Conservation (phyloP, 2,113 vertebrate genomes). For the Setophaga coronata region DNA sequence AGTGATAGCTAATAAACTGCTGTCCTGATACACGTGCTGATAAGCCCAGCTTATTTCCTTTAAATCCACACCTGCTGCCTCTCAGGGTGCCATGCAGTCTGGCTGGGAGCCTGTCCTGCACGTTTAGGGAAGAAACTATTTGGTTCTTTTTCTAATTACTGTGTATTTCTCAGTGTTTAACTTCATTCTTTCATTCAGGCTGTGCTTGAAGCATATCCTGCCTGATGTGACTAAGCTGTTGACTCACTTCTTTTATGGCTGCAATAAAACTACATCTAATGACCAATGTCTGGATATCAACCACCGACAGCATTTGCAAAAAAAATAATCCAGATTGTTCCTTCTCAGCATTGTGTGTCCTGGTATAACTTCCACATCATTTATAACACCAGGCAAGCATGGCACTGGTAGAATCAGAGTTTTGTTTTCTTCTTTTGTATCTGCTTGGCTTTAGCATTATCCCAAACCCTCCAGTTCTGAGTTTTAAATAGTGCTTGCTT, state of each 20-base stretch:
- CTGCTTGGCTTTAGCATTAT: not conserved
- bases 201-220: conserved; percentile 32
- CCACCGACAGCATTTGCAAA: conserved; percentile 11
- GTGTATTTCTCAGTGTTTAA: conserved; percentile 39
- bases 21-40: not conserved
- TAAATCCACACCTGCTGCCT: not conserved
- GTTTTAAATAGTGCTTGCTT: not conserved
- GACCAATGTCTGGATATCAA: conserved; percentile 39
- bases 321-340: conserved; percentile 11
- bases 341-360: conserved; percentile 1
- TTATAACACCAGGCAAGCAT: not conserved
- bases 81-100: fast-evolving
- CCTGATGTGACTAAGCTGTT: conserved; percentile 64
- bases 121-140: not conserved
- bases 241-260: conserved; percentile 65
- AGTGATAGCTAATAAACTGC: not conserved
- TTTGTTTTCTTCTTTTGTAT: conserved; percentile 2
- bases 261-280: conserved; percentile 34
- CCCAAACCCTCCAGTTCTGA: not conserved
- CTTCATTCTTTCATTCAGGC: conserved; percentile 20
- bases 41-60: not conserved
- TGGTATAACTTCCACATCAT: not conserved
- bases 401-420: not conserved
- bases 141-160: not conserved
- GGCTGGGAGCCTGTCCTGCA: fast-evolving